Conservation (phyloP, 2,888 invertebrate species). For the Drosophila mimica region DNA sequence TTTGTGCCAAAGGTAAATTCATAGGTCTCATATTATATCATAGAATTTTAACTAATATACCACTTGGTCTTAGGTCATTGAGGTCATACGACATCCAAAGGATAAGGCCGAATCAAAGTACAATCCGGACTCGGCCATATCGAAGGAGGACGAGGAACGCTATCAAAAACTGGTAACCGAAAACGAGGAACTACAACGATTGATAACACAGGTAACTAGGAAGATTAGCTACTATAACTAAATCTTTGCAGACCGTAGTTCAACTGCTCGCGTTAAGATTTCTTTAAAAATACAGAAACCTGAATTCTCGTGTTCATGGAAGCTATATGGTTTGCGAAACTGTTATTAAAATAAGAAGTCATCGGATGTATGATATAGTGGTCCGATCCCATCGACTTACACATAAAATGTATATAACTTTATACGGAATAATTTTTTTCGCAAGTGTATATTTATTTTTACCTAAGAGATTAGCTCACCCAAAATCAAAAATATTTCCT, state of each 20-base stretch:
- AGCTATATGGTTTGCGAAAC: background rate
- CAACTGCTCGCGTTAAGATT: too few species aligned
- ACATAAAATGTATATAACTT: background rate
- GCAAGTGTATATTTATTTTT: background rate
- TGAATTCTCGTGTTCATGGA: too few species aligned
- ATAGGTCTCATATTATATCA: slow-evolving; percentile 48
- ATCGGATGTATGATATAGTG: background rate
- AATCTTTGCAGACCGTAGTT: background rate
- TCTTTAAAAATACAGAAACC: too few species aligned
- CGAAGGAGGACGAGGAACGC: slow-evolving; percentile 97
- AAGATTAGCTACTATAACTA: slow-evolving; percentile 48
- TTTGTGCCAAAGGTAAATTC: slow-evolving; percentile 96
- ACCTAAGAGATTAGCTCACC: background rate
- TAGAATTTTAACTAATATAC: background rate
- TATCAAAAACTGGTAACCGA: slow-evolving; percentile 96
- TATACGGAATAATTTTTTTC: too few species aligned
- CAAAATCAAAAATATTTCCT: background rate
- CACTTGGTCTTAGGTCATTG: slow-evolving; percentile 88
- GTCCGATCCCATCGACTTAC: background rate
- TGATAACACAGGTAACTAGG: slow-evolving; percentile 97
- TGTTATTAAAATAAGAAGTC: background rate
- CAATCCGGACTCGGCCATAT: slow-evolving; percentile 92
- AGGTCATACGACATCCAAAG: slow-evolving; percentile 94
- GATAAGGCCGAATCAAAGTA: slow-evolving; percentile 95
- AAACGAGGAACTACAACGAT: slow-evolving; percentile 97